Evolutionary conservation across 2,888 invertebrate genomes (phyloP).

Genomic region (Agonopterix alstromeriana): DNA sequence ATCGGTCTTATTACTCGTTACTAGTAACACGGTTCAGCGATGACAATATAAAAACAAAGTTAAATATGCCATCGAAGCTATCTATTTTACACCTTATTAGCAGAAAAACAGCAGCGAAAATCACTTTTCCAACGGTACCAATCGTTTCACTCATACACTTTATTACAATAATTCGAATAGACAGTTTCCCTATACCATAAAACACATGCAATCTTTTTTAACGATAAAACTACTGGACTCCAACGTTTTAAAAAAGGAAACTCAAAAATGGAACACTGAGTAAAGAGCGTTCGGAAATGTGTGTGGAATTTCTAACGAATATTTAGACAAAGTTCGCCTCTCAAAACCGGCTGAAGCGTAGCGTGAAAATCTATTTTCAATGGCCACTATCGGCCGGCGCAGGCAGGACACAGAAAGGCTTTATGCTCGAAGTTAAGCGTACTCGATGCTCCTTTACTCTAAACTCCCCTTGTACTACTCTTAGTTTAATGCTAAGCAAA

Average conservation of each 20-base stretch:
- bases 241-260: neutral
- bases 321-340: constrained; percentile 61
- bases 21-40: constrained; percentile 51
- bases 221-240: neutral
- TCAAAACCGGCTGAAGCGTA: constrained; percentile 52
- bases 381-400: constrained; percentile 69
- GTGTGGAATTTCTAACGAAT: constrained; percentile 30
- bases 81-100: too few relatives aligned
- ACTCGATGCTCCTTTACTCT: constrained; percentile 51
- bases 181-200: constrained; percentile 1
- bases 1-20: constrained; percentile 49
- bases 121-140: too few relatives aligned
- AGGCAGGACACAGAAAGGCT: constrained; percentile 66
- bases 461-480: constrained; percentile 52
- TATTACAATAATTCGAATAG: neutral
- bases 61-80: neutral
- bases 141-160: neutral
- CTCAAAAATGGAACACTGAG: constrained; percentile 1
- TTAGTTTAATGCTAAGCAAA: constrained; percentile 66
- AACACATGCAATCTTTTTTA: constrained; percentile 1
- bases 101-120: too few relatives aligned
- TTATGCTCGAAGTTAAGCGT: constrained; percentile 62
- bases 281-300: constrained; percentile 19
- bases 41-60: constrained; percentile 11
- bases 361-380: constrained; percentile 76